phyloP scores from a whole-genome alignment of 2,888 invertebrate species.

The Phaonia tiefii region DNA sequence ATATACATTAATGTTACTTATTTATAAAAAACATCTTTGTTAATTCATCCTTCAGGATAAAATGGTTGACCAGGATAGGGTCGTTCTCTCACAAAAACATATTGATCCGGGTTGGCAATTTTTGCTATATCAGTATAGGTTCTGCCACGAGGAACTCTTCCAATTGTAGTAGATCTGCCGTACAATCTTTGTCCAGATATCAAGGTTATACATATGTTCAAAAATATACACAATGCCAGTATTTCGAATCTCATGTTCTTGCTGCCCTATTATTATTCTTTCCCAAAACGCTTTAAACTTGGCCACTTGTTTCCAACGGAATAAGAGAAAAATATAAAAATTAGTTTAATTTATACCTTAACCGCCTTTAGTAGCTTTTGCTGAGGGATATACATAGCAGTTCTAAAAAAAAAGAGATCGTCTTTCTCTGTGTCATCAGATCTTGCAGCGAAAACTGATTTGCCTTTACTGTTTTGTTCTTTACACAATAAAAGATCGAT shows the following conservation, averaged over 20 bases:
- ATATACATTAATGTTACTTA: constrained; percentile 8
- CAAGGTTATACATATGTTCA: background rate
- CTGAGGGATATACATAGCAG: too few relatives aligned
- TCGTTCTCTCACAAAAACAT: constrained; percentile 44
- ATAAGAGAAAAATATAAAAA: too few relatives aligned
- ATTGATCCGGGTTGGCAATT: constrained; percentile 59
- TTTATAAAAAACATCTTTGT: too few relatives aligned
- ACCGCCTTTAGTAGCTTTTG: too few relatives aligned
- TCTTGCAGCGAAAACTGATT: background rate
- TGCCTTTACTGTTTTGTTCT: too few relatives aligned
- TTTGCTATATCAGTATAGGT: constrained; percentile 62
- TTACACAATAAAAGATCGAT: background rate
- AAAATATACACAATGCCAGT: background rate
- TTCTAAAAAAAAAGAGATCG: constrained; percentile 2
- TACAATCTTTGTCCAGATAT: background rate
- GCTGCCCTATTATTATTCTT: background rate
- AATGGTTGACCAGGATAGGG: constrained; percentile 65
- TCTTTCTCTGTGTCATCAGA: constrained; percentile 7
- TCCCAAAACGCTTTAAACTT: too few relatives aligned
- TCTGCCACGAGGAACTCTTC: constrained; percentile 48
- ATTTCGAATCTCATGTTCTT: background rate
- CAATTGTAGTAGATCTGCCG: background rate
- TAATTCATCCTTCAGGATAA: constrained; percentile 65
- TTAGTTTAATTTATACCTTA: too few relatives aligned
- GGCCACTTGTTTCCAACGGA: too few relatives aligned